phyloP scores from a whole-genome alignment of 2,888 invertebrate genomes.

The Pandemis cinnamomeana region DNA sequence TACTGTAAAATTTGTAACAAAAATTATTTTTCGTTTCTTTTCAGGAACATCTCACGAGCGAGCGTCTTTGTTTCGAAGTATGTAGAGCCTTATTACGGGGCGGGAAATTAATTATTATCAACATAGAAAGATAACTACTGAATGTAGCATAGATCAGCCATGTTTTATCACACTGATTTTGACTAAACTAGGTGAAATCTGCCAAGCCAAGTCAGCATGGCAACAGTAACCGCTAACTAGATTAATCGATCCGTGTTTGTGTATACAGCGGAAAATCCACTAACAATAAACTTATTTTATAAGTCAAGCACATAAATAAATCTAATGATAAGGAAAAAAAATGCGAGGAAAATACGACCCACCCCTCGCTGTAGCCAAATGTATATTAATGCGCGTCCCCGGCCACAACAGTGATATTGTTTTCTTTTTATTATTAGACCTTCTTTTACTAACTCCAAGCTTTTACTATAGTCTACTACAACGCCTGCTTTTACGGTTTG shows the following conservation, averaged over 20 bases:
- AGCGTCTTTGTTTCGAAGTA: too few species aligned
- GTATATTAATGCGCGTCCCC: constrained; percentile 79
- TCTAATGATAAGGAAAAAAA: constrained; percentile 59
- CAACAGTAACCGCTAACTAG: neutral
- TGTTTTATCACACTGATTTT: neutral
- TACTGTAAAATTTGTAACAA: neutral
- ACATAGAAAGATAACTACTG: too few species aligned
- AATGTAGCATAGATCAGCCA: too few species aligned
- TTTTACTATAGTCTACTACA: constrained; percentile 78
- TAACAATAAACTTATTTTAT: constrained; percentile 7
- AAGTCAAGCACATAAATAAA: constrained; percentile 44
- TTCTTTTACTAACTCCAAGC: constrained; percentile 56
- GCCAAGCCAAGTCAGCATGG: neutral
- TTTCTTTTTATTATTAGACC: constrained; percentile 76
- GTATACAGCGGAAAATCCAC: neutral
- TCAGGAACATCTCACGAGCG: too few species aligned
- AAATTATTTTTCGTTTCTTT: neutral
- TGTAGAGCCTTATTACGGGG: too few species aligned
- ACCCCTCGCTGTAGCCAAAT: constrained; percentile 66
- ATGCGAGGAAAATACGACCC: constrained; percentile 71
- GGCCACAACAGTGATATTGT: constrained; percentile 77
- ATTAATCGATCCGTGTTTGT: neutral
- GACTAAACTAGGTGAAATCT: neutral
- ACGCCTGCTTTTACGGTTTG: constrained; percentile 67
- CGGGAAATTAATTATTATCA: too few species aligned